phyloP scores from a whole-genome alignment of 1,140 invertebrate species.

The Euwallacea similis region DNA sequence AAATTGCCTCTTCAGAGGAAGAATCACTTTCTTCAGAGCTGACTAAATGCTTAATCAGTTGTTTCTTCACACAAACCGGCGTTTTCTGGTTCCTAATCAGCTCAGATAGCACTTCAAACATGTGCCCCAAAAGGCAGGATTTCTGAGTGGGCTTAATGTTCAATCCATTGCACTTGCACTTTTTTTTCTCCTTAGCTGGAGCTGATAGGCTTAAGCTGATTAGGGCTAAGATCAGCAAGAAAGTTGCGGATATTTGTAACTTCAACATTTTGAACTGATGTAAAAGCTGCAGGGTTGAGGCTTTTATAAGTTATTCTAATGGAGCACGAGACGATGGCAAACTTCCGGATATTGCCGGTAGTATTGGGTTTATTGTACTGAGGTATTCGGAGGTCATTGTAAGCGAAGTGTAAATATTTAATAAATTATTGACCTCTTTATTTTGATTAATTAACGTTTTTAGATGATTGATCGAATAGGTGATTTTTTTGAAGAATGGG shows the following conservation, averaged over 20 bases:
- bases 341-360: too few relatives aligned
- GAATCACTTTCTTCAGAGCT: not conserved
- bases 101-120: conserved; percentile 38
- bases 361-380: too few relatives aligned
- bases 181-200: conserved; percentile 24
- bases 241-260: not conserved
- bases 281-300: not conserved
- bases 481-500: not conserved
- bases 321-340: too few relatives aligned
- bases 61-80: conserved; percentile 11
- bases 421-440: conserved; percentile 13
- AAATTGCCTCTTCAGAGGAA: not conserved
- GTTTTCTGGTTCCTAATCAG: conserved; percentile 33
- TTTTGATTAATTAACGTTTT: conserved; percentile 3
- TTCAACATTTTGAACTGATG: conserved; percentile 7
- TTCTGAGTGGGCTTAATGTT: conserved; percentile 34
- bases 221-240: conserved; percentile 1
- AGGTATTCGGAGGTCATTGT: not conserved
- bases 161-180: conserved; percentile 14
- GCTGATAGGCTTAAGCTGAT: conserved; percentile 11
- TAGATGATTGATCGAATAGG: not conserved
- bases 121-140: conserved; percentile 39
- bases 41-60: not conserved
- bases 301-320: conserved; percentile 3
- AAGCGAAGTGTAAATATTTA: conserved; percentile 5